These are phyloP conservation scores for Lacanobia oleracea DNA, from an alignment of 2,888 invertebrate genomes.

Conservation along the genomic window DNA sequence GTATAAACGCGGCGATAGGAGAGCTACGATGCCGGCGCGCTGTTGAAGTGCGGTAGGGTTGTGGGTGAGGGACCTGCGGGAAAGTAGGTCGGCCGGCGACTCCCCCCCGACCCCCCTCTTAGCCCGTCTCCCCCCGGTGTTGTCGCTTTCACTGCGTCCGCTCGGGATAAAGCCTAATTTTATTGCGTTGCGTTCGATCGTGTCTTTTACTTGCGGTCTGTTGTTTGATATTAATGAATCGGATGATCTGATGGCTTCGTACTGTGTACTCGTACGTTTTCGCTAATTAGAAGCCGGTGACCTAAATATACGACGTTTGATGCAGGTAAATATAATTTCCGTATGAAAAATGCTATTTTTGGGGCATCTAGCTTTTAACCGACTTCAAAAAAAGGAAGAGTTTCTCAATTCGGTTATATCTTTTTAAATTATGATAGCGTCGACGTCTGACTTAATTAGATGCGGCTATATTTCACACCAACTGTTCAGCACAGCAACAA, in stretches of 20 bases:
- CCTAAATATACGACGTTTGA: background rate
- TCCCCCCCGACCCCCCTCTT: constrained; percentile 62
- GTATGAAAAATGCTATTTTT: background rate
- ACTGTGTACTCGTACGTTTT: constrained; percentile 5
- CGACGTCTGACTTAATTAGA: constrained; percentile 8
- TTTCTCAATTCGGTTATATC: too few species aligned
- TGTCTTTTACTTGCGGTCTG: constrained; percentile 76
- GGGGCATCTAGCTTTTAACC: background rate
- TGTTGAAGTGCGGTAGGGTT: constrained; percentile 71
- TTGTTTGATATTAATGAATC: constrained; percentile 73
- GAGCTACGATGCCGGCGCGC: constrained; percentile 68
- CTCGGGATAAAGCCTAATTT: constrained; percentile 86
- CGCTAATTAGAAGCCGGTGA: constrained; percentile 28
- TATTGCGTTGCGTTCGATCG: constrained; percentile 85
- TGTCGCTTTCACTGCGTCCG: constrained; percentile 85
- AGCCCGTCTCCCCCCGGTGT: constrained; percentile 71
- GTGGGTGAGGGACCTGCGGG: constrained; percentile 74
- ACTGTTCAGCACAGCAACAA: constrained; percentile 10
- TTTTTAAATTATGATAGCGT: background rate
- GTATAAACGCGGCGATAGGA: constrained; percentile 73
- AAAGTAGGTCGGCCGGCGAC: constrained; percentile 83
- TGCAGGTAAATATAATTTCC: constrained; percentile 8
- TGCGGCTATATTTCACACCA: background rate
- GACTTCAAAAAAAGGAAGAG: too few species aligned
- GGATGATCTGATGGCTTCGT: constrained; percentile 62